Base-by-base conservation (phyloP, 53 echinoderm and acorn worm species). In the Holothuria leucospilota region DNA sequence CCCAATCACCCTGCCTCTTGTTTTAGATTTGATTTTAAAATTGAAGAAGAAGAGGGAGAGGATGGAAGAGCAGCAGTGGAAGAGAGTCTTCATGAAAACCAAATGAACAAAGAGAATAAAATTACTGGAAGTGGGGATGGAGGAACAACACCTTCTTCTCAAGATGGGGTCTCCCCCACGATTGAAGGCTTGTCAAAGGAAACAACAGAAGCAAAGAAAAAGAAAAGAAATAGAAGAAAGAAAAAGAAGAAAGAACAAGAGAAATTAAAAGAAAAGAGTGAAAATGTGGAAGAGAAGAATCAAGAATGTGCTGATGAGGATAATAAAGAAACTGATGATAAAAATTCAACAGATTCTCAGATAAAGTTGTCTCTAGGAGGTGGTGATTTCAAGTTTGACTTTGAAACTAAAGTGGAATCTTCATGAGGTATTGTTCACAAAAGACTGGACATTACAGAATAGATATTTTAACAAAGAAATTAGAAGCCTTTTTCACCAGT, bases 21-120 rank as follows among this genome's bases (percentile, higher is more conserved):
- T 67, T 93, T 93, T 78, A 89, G 86, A 16, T 93, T 93, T 58
- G 89, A 93, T 81, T 93, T 93, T 87, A 78, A 85, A 68, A 93
- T 90, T 68, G 85, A 88, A 52, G 88, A 84, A 41, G 90, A 85
- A 65, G 85, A 90, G 40, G 85, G 78, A 79, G 90, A 91, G 29
- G 24, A 59, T 24, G 63, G 77, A 60, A 70, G 42, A 29, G 85
- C 16, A 18, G 56, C 8, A 18, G 15, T 18, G 18, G 18, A 18
- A 16, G 18, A 56, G 18, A 56, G 56, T 18, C 18, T 18, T 56
- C 16, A 2, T 56, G 56, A 56, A 1, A 49, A 49, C 49, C 49
- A 49, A 6, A 68, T 46, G 69, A 68, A 85, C 21, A 30, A 20
- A 34, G 29, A 39, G 30, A 85, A 60, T 38, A 56, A 72, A 39